phyloP scores from a whole-genome alignment of 2,113 vertebrate species.

The Phycodurus eques region DNA sequence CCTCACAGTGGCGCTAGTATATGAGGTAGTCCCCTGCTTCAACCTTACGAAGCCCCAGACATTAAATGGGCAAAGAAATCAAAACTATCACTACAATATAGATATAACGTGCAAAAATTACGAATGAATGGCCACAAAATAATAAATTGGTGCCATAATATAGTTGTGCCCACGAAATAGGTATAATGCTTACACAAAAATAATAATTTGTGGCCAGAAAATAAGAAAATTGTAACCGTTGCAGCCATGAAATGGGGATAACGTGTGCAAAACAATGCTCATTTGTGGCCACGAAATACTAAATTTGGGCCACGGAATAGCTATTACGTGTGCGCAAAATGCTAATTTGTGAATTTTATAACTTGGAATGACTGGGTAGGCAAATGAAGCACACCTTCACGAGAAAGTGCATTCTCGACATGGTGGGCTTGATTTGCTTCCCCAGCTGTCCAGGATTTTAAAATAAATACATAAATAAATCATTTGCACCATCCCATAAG shows the following conservation, averaged over 20 bases:
- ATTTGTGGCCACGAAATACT: too few species aligned
- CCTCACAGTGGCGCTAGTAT: slow-evolving; percentile 35
- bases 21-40: slow-evolving; percentile 11
- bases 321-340: too few species aligned
- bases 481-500: too few species aligned
- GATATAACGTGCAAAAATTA: not conserved
- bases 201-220: not conserved
- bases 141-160: too few species aligned
- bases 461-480: too few species aligned
- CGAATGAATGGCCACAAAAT: not conserved
- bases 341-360: too few species aligned
- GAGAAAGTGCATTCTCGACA: too few species aligned
- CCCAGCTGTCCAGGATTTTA: not conserved
- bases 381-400: too few species aligned
- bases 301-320: too few species aligned
- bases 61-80: not conserved
- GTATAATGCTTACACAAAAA: not conserved
- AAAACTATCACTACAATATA: not conserved
- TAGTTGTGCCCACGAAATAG: not conserved
- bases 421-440: not conserved
- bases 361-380: too few species aligned
- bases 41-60: slow-evolving; percentile 14
- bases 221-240: not conserved
- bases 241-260: too few species aligned
- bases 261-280: too few species aligned